These are phyloP conservation scores for Cistogaster globosa DNA, from an alignment of 2,888 invertebrate genomes.

Conservation along the genomic window DNA sequence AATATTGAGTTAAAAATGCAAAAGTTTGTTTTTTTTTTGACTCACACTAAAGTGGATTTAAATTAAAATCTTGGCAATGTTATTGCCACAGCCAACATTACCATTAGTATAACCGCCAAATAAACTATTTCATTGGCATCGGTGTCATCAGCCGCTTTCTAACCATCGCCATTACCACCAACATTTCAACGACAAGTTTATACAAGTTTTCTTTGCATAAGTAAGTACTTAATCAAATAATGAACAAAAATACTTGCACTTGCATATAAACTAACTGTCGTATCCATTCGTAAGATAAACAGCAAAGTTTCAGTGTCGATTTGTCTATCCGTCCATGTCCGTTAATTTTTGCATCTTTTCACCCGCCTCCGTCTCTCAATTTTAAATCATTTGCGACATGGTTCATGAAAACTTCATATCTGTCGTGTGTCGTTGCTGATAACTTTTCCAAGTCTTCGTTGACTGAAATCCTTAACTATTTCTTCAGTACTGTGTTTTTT, in stretches of 20 bases:
- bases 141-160: slow-evolving; percentile 15
- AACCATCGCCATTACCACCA: slow-evolving; percentile 22
- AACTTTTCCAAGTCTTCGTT: slow-evolving; percentile 21
- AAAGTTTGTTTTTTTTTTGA: slow-evolving; percentile 7
- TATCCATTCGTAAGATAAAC: slow-evolving; percentile 12
- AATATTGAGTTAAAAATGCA: slow-evolving; percentile 9
- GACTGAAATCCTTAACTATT: slow-evolving; percentile 24
- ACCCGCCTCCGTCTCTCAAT: neutral
- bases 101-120: slow-evolving; percentile 27
- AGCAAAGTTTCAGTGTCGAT: slow-evolving; percentile 48
- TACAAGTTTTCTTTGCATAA: slow-evolving; percentile 58
- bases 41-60: slow-evolving; percentile 23
- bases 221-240: slow-evolving; percentile 62
- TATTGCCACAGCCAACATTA: slow-evolving; percentile 16
- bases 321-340: slow-evolving; percentile 18
- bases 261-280: slow-evolving; percentile 45
- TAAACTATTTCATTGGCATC: slow-evolving; percentile 49
- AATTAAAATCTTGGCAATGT: slow-evolving; percentile 38
- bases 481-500: neutral
- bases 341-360: neutral
- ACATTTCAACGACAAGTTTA: slow-evolving; percentile 52
- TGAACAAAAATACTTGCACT: slow-evolving; percentile 51
- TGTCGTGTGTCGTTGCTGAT: slow-evolving; percentile 48
- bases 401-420: slow-evolving; percentile 67
- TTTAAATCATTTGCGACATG: slow-evolving; percentile 44